phyloP scores from a whole-genome alignment of 2,797 vertebrate genomes.

The Eulemur albifrons region DNA sequence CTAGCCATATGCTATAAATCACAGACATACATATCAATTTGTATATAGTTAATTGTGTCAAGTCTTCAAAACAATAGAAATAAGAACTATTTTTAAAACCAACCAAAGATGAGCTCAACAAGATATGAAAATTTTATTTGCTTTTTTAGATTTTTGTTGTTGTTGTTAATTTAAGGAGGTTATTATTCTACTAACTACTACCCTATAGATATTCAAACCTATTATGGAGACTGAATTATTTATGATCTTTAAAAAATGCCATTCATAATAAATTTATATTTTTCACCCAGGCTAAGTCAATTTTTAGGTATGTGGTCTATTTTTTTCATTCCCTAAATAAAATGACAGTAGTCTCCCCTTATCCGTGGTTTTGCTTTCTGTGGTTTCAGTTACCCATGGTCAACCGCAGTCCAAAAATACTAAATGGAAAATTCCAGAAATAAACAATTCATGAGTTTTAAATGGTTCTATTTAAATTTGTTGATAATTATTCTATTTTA shows the following conservation, averaged over 20 bases:
- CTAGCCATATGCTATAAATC: not conserved
- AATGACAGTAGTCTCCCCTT: not conserved
- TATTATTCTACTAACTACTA: not conserved
- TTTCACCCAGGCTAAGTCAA: not conserved
- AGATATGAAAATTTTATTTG: not conserved
- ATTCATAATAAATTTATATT: slow-evolving; percentile 22
- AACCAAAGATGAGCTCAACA: not conserved
- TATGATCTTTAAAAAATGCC: not conserved
- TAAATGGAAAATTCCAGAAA: not conserved
- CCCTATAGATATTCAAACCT: slow-evolving; percentile 9
- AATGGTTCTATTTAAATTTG: not conserved
- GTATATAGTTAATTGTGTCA: not conserved
- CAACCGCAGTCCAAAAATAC: not conserved
- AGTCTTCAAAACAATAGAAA: slow-evolving; percentile 12
- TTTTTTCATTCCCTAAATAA: slow-evolving; percentile 46
- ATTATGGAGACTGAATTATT: slow-evolving; percentile 36
- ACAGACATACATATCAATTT: not conserved
- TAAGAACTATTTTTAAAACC: not conserved
- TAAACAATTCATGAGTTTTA: not conserved
- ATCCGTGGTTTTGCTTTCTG: not conserved
- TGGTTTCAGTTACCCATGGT: not conserved
- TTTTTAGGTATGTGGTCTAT: slow-evolving; percentile 14
- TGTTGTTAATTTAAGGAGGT: not conserved
- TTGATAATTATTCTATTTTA: not conserved
- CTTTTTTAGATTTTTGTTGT: not conserved